Base-by-base conservation (phyloP, 2,888 invertebrate species). In the Fragum sueziense region DNA sequence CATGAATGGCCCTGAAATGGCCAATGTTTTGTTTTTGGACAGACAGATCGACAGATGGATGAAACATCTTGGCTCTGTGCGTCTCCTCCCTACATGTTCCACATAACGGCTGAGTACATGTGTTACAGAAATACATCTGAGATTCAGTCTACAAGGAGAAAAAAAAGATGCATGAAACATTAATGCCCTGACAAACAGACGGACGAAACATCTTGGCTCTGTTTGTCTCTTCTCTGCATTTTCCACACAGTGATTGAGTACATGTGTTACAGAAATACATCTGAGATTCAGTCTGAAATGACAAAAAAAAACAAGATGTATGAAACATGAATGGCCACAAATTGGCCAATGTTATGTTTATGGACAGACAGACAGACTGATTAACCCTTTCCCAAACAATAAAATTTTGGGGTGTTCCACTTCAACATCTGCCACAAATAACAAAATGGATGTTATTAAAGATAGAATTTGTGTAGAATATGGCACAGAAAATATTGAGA, bases 231-330 rank as follows among this genome's bases (percentile, higher is more conserved):
- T 96, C 95, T 70, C 96, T 94, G 92, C 96, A 96, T 78, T 94
- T 94, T 27, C 94, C 94, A 92, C 96, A 96, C 76, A 96, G 92
- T 4, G 96, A 95, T 94, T 96, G 96, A 77, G 79, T 95, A 91
- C 96, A 96, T 68, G 96, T 96, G 91, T 95, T 96, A 94, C 96
- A 96, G 94, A 96, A 96, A 93, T 94, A 96, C 96, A 96, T 96
- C 76, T 95, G 95, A 61, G 88, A 90, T 1, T 84, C 80, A 29
- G 89, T 86, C 93, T 93, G 85, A n/a, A n/a, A n/a, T n/a, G n/a
- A n/a, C 87, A 84, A n/a, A 57, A 37, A 33, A 4, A 27, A n/a
- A n/a, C n/a, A n/a, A n/a, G n/a, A n/a, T n/a, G n/a, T n/a, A n/a
- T n/a, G n/a, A n/a, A n/a, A n/a, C n/a, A n/a, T n/a, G n/a, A n/a